Evolutionary conservation across 2,888 invertebrate species (phyloP).

Genomic region (Lycophotia porphyrea): DNA sequence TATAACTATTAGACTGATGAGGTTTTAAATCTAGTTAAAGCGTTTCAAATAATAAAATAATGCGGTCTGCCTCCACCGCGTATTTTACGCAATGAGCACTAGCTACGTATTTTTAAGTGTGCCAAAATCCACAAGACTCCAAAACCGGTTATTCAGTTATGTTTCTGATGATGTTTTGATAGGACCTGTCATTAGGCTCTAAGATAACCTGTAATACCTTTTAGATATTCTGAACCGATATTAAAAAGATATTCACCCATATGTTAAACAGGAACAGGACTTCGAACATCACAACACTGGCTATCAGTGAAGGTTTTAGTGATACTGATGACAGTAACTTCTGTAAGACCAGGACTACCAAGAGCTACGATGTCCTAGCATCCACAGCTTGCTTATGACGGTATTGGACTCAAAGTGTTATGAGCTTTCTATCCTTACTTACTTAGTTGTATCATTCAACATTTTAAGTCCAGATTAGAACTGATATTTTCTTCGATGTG

Average conservation of each 20-base stretch:
- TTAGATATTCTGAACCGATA: constrained; percentile 2
- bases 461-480: not conserved
- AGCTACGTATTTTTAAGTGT: constrained; percentile 15
- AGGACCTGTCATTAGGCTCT: constrained; percentile 15
- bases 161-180: constrained; percentile 22
- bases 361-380: not conserved
- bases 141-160: constrained; percentile 42
- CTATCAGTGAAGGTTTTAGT: not conserved
- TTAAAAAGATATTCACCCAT: not conserved
- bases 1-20: not conserved
- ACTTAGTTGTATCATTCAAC: not conserved
- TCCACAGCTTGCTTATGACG: not conserved
- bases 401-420: not conserved
- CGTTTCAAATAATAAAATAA: not conserved
- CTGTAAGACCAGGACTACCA: not conserved
- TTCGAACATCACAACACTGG: not conserved
- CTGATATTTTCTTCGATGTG: not conserved
- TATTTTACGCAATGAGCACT: constrained; percentile 14
- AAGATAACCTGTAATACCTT: constrained; percentile 11
- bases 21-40: not conserved
- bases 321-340: not conserved
- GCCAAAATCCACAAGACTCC: constrained; percentile 3
- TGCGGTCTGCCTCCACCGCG: not conserved
- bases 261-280: not conserved
- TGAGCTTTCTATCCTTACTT: not conserved